Conservation (phyloP, 2,113 vertebrate species). For the Neomonachus schauinslandi region DNA sequence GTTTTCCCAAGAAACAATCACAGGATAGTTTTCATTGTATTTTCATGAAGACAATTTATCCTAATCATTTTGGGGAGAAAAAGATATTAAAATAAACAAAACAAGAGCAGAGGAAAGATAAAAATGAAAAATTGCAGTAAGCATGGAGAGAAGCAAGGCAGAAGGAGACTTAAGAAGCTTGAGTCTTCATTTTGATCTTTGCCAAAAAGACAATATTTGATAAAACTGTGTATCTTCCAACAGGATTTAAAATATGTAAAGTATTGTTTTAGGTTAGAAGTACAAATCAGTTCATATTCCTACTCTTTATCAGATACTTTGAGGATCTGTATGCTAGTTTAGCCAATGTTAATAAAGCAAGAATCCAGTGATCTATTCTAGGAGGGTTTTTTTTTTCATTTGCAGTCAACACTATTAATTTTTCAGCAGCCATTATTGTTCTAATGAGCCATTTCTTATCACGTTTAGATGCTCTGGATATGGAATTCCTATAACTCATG, state of each 20-base stretch:
- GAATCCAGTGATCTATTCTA: background rate
- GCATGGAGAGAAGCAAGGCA: background rate
- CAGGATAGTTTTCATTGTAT: background rate
- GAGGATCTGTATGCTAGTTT: constrained; percentile 51
- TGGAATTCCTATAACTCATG: background rate
- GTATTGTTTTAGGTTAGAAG: constrained; percentile 55
- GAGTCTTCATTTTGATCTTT: background rate
- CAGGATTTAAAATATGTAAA: constrained; percentile 61
- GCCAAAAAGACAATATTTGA: constrained; percentile 56
- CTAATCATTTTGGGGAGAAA: background rate
- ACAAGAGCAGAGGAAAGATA: background rate
- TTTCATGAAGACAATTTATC: constrained; percentile 48
- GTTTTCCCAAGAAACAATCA: background rate
- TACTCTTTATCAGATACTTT: constrained; percentile 24
- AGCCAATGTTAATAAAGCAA: constrained; percentile 62
- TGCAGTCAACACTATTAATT: constrained; percentile 46
- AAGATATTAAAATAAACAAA: constrained; percentile 58
- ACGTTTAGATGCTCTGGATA: background rate
- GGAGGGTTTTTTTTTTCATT: background rate
- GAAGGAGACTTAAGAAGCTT: background rate
- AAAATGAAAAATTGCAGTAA: constrained; percentile 43
- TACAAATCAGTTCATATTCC: constrained; percentile 50
- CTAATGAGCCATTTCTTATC: constrained; percentile 60
- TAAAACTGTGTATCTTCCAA: constrained; percentile 33
- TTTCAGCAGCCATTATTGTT: constrained; percentile 54